Evolutionary conservation across 2,797 vertebrate genomes (phyloP).

Genomic region (Melanogrammus aeglefinus): DNA sequence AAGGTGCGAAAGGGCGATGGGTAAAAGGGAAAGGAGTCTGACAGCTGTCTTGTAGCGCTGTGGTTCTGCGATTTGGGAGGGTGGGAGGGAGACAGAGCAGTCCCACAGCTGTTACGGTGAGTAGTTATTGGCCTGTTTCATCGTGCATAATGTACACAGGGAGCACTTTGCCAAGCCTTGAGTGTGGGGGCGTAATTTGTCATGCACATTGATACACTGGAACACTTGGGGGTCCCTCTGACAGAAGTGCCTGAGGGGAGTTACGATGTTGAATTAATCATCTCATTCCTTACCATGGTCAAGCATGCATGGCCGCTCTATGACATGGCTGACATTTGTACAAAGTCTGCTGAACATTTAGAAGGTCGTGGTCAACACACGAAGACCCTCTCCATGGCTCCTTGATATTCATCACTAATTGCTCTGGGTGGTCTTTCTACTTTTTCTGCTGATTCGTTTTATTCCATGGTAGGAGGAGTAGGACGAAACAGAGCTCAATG

Average conservation of each 20-base stretch:
- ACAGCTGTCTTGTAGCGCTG: background rate
- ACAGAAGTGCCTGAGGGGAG: conserved; percentile 27
- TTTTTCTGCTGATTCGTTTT: too few species aligned
- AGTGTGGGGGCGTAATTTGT: conserved; percentile 34
- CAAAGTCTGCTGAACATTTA: conserved; percentile 17
- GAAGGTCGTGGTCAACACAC: conserved; percentile 5
- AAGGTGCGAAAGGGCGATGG: background rate
- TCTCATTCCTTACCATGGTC: conserved; percentile 40
- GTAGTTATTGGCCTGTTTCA: conserved; percentile 14
- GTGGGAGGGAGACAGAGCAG: conserved; percentile 14
- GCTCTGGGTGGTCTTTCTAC: too few species aligned
- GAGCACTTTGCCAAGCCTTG: conserved; percentile 42
- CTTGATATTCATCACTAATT: background rate
- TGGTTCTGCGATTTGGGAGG: background rate
- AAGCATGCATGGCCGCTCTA: conserved; percentile 22
- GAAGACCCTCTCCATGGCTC: background rate
- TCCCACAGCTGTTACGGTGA: conserved; percentile 4
- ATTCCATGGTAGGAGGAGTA: too few species aligned
- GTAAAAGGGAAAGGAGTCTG: background rate
- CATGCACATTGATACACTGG: conserved; percentile 48
- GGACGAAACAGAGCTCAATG: background rate
- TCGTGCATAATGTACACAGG: conserved; percentile 30
- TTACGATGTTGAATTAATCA: conserved; percentile 52
- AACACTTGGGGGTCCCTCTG: conserved; percentile 22
- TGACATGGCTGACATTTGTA: conserved; percentile 33